phyloP scores from a whole-genome alignment of 2,797 vertebrate genomes.

The Serranus cabrilla region DNA sequence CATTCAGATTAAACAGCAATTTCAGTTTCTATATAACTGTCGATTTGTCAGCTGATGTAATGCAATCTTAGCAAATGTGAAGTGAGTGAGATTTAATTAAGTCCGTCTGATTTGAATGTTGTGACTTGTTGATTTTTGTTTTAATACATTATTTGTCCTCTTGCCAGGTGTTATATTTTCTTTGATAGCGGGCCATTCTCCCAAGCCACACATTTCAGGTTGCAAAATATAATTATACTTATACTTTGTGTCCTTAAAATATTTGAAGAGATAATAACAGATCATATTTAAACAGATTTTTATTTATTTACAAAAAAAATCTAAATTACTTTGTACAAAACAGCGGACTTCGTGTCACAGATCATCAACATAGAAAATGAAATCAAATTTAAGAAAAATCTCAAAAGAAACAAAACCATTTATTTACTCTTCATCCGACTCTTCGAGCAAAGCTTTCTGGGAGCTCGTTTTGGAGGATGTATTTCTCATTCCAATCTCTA shows the following conservation, averaged over 20 bases:
- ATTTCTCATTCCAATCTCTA: constrained; percentile 87
- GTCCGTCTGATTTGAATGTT: constrained; percentile 23
- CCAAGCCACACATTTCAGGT: not conserved
- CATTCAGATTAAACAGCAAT: not conserved
- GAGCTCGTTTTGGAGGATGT: constrained; percentile 66
- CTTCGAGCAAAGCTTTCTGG: constrained; percentile 87
- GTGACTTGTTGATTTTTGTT: constrained; percentile 23
- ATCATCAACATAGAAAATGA: constrained; percentile 8
- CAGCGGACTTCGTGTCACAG: not conserved
- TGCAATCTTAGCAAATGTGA: constrained; percentile 16
- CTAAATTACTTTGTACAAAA: constrained; percentile 30
- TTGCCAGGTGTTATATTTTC: not conserved
- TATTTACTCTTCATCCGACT: constrained; percentile 92
- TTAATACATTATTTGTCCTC: constrained; percentile 41
- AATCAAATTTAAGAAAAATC: constrained; percentile 5
- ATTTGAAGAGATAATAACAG: not conserved
- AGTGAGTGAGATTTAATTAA: not conserved
- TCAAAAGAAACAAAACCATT: not conserved
- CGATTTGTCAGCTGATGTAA: constrained; percentile 8
- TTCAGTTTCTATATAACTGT: constrained; percentile 4
- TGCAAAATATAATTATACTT: not conserved
- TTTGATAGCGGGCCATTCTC: constrained; percentile 2
- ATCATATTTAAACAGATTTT: constrained; percentile 1
- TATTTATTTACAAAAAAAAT: constrained; percentile 10
- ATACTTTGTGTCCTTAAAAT: not conserved